These are phyloP conservation scores for Nemapogon koenigi DNA, from an alignment of 2,888 invertebrate genomes.

Conservation along the genomic window DNA sequence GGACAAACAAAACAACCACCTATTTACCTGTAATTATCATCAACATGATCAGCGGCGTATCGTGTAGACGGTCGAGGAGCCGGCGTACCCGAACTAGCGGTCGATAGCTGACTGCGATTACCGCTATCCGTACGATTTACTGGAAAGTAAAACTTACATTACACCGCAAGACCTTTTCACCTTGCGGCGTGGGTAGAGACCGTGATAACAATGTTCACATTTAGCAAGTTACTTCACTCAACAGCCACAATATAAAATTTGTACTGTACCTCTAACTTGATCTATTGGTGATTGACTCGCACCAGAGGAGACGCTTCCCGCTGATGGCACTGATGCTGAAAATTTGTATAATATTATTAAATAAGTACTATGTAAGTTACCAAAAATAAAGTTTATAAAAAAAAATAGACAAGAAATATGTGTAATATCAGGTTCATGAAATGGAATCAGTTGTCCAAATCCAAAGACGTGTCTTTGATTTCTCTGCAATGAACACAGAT, in stretches of 20 bases:
- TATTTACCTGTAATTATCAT: not conserved
- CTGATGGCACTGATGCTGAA: conserved; percentile 38
- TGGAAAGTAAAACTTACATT: not conserved
- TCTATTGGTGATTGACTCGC: conserved; percentile 49
- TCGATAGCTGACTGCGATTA: conserved; percentile 12
- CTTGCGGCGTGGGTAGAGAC: no score
- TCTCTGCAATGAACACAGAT: no score
- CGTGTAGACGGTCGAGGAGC: conserved; percentile 15
- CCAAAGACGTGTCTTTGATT: no score
- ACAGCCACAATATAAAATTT: no score
- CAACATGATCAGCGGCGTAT: conserved; percentile 14
- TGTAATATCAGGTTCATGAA: conserved; percentile 6
- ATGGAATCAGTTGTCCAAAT: no score
- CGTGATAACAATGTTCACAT: no score
- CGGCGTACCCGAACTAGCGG: conserved; percentile 15
- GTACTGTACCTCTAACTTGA: conserved; percentile 33
- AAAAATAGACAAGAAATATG: conserved; percentile 9
- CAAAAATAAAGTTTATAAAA: conserved; percentile 14
- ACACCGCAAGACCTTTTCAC: no score
- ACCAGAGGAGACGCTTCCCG: conserved; percentile 49
- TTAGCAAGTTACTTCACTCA: no score
- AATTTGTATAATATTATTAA: no score
- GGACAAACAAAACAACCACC: not conserved
- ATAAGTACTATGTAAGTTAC: no score
- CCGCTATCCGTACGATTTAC: conserved; percentile 27